Base-by-base conservation (phyloP, 2,888 invertebrate genomes). In the Cephonodes hylas region DNA sequence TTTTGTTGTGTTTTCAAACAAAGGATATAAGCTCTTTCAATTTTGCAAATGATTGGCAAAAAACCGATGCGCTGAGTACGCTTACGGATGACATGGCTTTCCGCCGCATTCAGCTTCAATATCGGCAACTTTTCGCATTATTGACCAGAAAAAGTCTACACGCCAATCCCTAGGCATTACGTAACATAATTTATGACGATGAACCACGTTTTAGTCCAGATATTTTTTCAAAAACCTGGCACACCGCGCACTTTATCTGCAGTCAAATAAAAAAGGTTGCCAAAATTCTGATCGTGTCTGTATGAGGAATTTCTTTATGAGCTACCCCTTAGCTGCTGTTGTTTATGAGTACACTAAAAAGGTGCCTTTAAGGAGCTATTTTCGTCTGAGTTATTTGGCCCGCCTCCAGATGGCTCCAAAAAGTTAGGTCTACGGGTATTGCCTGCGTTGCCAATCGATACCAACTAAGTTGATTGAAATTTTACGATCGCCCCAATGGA, bases 321-420 rank as follows among this genome's bases (percentile, higher is more conserved):
- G 31, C 10, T 31, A 8, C 27, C 18, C 31, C 27, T 18, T n/a
- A 8, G 7, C 7, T n/a, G 15, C 20, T 45, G 25, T 48, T 27
- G 25, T 53, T 31, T 18, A 48, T 15, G 23, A 46, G 48, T 15
- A 8, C 27, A 15, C 15, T 15, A 8, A 53, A 48, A 18, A 53
- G 53, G 27, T 10, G 31, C 18, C 18, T 53, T 53, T 53, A 18
- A 31, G 27, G 31, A 10, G 18, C 53, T 6, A 4, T 10, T 53
- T 27, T 18, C 27, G 53, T 18, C 15, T 38, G 38, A 38, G 38
- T 8, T 53, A 31, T 53, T 46, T 53, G 62, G 62, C 62, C 20
- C 48, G 18, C 4, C 10, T 42, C 62, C 61, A 61, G 57, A 13
- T 61, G 61, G 62, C 46, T 38, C 38, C 38, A 46, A 22, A 15